These are phyloP conservation scores for Loxodonta africana DNA, from an alignment of 2,113 vertebrate species.

Conservation along the genomic window DNA sequence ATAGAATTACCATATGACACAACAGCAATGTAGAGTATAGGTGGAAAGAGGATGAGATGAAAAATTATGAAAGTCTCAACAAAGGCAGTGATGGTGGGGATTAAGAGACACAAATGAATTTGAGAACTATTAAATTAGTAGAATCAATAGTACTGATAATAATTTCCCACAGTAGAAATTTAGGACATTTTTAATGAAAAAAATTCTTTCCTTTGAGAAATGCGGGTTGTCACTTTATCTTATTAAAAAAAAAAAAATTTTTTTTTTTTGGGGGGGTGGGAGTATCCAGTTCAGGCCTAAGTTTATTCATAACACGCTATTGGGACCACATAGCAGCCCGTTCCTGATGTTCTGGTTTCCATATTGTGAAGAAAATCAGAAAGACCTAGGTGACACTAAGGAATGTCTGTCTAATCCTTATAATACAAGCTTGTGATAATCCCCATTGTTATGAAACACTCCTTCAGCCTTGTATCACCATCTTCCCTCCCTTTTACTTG, in stretches of 20 bases:
- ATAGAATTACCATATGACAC: not conserved
- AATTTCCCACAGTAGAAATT: slow-evolving; percentile 24
- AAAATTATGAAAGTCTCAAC: not conserved
- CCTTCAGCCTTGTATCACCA: not conserved
- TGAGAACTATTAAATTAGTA: not conserved
- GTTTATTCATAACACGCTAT: not conserved
- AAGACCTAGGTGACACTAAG: not conserved
- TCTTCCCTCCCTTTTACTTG: slow-evolving; percentile 24
- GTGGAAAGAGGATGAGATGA: not conserved
- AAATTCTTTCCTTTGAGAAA: not conserved
- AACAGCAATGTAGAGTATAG: slow-evolving; percentile 1
- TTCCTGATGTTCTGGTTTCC: not conserved
- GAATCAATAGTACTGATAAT: not conserved
- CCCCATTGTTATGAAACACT: not conserved
- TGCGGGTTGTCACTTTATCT: not conserved
- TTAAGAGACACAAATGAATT: not conserved
- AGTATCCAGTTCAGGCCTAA: not conserved
- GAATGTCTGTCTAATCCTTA: not conserved
- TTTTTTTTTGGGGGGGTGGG: not conserved
- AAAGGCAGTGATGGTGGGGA: not conserved
- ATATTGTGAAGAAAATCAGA: not conserved
- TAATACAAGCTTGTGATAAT: not conserved
- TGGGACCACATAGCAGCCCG: not conserved
- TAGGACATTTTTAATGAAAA: not conserved
- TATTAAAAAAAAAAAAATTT: not conserved